Evolutionary conservation across 2,797 vertebrate genomes (phyloP), one percentile per base, ranked within the genome.

Genomic region (Eutrigla gurnardus): DNA sequence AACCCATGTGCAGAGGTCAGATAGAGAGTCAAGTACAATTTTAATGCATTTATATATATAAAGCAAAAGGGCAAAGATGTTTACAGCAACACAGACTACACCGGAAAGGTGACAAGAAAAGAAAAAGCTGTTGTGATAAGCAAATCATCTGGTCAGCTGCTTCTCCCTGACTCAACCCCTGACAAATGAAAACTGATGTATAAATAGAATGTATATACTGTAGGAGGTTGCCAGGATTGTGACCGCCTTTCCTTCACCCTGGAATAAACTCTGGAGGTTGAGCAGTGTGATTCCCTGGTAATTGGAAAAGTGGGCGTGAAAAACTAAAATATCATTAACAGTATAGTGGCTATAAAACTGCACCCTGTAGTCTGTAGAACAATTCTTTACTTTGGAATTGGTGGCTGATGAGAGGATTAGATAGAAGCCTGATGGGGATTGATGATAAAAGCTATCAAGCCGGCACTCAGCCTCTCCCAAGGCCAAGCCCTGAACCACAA

Each of bases 1-100:
- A 45, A 73, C 43, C 43, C 32, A 11, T 57, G 60, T 52, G n/a
- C 70, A 72, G 62, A 61, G 64, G 64, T 69, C 70, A 64, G 52
- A 33, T n/a, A 7, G 49, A 63, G 43, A 45, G 45, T 73, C 59
- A 50, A 75, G 37, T 46, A 15, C 45, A 66, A 2, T 52, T 65
- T 64, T 25, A 59, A 65, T 69, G 15, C 54, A 42, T 75, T 69
- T 37, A 57, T 15, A 25, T 25, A 25, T 60, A 13, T 2, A 42
- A 25, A 75, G 59, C 37, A 7, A 59, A 25, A 45, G 37, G 36
- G 6, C 5, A 47, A 11, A 46, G 25, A 54, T 42, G 10, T 69
- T 43, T 36, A 62, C 14, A 70, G 36, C 43, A 49, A 52, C 60
- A 25, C 33, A 13, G 52, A 53, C 32, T 43, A 45, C n/a, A 61